phyloP scores from a whole-genome alignment of 2,888 invertebrate genomes.

The Pristionchus fissidentatus region DNA sequence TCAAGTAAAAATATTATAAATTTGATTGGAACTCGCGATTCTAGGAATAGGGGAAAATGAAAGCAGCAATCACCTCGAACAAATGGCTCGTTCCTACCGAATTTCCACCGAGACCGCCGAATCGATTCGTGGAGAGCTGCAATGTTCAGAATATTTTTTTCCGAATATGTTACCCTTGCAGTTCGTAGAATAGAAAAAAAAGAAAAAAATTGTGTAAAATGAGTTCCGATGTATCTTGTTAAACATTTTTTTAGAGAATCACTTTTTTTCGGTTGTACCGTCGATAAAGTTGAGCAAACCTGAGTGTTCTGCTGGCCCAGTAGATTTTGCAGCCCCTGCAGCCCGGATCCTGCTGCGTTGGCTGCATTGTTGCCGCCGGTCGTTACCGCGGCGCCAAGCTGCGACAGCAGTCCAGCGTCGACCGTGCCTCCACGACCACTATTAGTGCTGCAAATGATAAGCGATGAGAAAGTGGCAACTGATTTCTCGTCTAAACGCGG shows the following conservation, averaged over 20 bases:
- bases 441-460: too few species aligned
- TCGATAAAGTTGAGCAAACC: too few species aligned
- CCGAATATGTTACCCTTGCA: too few species aligned
- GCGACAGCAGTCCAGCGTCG: constrained; percentile 21
- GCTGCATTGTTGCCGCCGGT: not conserved
- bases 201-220: too few species aligned
- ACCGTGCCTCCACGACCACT: not conserved
- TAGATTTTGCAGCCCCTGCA: constrained; percentile 18
- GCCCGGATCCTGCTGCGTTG: not conserved
- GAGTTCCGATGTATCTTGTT: too few species aligned
- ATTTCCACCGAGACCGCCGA: not conserved
- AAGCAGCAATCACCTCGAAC: not conserved
- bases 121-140: not conserved
- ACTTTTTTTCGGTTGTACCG: too few species aligned
- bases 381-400: constrained; percentile 16
- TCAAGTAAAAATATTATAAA: not conserved
- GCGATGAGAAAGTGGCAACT: too few species aligned
- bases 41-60: too few species aligned
- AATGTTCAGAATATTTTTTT: not conserved
- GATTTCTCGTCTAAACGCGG: too few species aligned
- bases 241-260: too few species aligned
- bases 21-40: not conserved
- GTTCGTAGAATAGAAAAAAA: too few species aligned
- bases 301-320: constrained; percentile 27
- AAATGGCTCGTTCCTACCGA: not conserved